Evolutionary conservation across 1,140 invertebrate species (phyloP), one percentile per base, ranked within the genome.

Genomic region (Nylanderia fulva): DNA sequence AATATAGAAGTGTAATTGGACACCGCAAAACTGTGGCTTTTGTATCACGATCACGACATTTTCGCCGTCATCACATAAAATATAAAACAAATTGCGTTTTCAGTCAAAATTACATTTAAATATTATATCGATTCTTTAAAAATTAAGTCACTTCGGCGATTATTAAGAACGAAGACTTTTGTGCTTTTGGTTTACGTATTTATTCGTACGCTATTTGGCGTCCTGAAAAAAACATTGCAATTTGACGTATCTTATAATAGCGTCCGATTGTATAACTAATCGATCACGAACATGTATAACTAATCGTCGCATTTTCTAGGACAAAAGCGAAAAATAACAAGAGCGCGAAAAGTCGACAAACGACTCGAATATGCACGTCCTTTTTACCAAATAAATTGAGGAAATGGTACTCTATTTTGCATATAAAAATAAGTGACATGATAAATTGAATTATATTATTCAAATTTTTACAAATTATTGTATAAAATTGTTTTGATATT

Each of bases 1-100:
- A 24, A 48, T 84, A 76, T 61, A 84, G 27, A 84, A 39, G 58
- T 84, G 80, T 76, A 84, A 84, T 84, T 84, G 42, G 29, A 84
- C n/a, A 45, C 71, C 71, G 15, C 58, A 76, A 63, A 84, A 84
- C 29, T 76, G 58, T 69, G 21, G 29, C 71, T 84, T 76, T 76
- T 76, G 33, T 27, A 33, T 52, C 56, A 21, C 80, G 21, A 76
- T 63, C 27, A 36, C 27, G 13, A 56, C 11, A 80, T 71, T 72
- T 72, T 54, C 36, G 36, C 36, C 24, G 52, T 58, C 52, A 82
- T 24, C 52, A 24, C 18, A 42, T 7, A 56, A 54, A 54, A 48
- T 68, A 18, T 27, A 42, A 45, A 48, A 24, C 7, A 13, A 52
- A 8, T 29, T 15, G 13, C 24, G 24, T 29, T 63, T 76, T 24